These are phyloP conservation scores for Plagiodera versicolora DNA, from an alignment of 2,888 invertebrate genomes.

Conservation along the genomic window DNA sequence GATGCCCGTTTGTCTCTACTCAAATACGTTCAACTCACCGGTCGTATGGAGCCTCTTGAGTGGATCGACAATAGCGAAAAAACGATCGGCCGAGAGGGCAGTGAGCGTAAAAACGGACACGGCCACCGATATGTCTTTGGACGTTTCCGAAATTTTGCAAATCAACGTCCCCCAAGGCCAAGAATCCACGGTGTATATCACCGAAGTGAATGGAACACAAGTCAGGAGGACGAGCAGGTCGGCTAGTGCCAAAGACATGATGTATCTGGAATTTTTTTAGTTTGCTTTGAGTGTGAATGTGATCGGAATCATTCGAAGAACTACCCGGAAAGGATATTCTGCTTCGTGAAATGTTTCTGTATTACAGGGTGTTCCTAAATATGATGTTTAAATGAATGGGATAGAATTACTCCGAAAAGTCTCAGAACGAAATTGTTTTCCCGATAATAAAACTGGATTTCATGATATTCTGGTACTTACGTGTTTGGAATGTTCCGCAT, in stretches of 20 bases:
- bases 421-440: too few relatives aligned
- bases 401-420: too few relatives aligned
- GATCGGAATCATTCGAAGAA: too few relatives aligned
- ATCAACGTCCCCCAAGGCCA: conserved; percentile 81
- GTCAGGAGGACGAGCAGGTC: conserved; percentile 81
- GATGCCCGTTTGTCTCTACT: too few relatives aligned
- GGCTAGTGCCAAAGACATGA: conserved; percentile 79
- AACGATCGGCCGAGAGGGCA: conserved; percentile 81
- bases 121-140: conserved; percentile 83
- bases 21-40: conserved; percentile 34
- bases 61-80: conserved; percentile 86
- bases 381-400: too few relatives aligned
- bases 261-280: conserved; percentile 72
- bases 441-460: too few relatives aligned
- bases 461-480: too few relatives aligned
- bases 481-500: conserved; percentile 88
- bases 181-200: conserved; percentile 77
- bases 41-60: conserved; percentile 62
- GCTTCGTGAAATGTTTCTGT: too few relatives aligned
- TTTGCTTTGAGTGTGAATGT: too few relatives aligned
- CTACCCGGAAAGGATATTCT: too few relatives aligned
- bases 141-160: conserved; percentile 78
- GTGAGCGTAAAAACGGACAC: conserved; percentile 89
- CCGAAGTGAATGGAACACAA: conserved; percentile 82
- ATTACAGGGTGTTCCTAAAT: too few relatives aligned